Conservation (phyloP, 2,888 invertebrate genomes). For the Stenodema calcarata region DNA sequence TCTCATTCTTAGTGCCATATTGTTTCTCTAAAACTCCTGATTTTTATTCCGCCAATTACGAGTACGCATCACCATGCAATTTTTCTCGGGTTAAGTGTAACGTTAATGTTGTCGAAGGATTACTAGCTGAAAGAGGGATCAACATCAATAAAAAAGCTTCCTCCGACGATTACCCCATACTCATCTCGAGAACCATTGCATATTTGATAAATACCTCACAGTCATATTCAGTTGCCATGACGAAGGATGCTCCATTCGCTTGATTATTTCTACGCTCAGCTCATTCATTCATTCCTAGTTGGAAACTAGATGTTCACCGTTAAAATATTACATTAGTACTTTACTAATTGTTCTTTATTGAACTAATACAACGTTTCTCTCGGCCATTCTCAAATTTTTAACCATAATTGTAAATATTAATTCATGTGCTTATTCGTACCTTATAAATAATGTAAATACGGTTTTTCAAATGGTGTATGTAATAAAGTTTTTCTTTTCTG, state of each 20-base stretch:
- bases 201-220: not conserved
- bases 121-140: not conserved
- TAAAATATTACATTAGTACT: not conserved
- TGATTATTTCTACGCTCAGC: not conserved
- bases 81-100: not conserved
- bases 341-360: not conserved
- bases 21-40: not conserved
- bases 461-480: slow-evolving; percentile 3
- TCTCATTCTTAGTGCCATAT: not conserved
- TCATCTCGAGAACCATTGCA: not conserved
- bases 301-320: not conserved
- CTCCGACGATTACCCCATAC: not conserved
- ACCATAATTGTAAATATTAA: not conserved
- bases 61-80: not conserved
- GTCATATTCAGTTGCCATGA: not conserved
- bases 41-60: not conserved
- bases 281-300: not conserved
- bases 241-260: not conserved
- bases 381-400: not conserved
- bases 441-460: slow-evolving; percentile 39
- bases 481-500: not conserved
- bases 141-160: not conserved
- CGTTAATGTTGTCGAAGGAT: not conserved
- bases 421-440: slow-evolving; percentile 32
- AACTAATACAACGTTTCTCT: not conserved